Conservation (phyloP, 1,140 invertebrate genomes). For the Atta texana region DNA sequence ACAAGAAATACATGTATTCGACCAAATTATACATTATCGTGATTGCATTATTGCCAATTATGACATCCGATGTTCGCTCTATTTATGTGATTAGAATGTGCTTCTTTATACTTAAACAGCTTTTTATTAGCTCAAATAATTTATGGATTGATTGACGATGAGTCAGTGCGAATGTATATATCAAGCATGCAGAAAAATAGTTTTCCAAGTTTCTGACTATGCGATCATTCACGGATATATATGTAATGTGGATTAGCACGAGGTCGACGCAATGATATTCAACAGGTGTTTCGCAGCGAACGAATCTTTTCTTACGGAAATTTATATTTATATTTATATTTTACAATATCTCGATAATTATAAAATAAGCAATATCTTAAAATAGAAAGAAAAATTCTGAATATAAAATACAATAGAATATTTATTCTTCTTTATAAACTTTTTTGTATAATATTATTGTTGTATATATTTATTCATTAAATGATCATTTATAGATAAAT, state of each 20-base stretch:
- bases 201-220: conserved; percentile 10
- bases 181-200: neutral
- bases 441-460: neutral
- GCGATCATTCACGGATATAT: neutral
- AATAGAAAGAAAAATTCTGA: neutral
- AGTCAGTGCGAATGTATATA: neutral
- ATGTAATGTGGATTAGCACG: conserved; percentile 9
- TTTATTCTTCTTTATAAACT: neutral
- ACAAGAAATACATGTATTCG: conserved; percentile 12
- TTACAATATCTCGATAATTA: neutral
- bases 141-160: too few species aligned
- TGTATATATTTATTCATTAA: neutral
- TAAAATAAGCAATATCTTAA: neutral
- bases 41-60: conserved; percentile 30
- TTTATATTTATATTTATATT: neutral
- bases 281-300: conserved; percentile 20
- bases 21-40: conserved; percentile 48
- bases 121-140: neutral
- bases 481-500: neutral
- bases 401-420: neutral
- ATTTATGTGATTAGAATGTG: conserved; percentile 18
- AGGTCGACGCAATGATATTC: conserved; percentile 6
- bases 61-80: neutral
- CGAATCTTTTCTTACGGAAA: neutral
- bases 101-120: neutral